A percentile compares a stretch with the other conserved stretches of the same genome.
These are phyloP conservation scores for Drosophila arawakana DNA, from an alignment of 1,140 invertebrate species.

Conservation along the genomic window DNA sequence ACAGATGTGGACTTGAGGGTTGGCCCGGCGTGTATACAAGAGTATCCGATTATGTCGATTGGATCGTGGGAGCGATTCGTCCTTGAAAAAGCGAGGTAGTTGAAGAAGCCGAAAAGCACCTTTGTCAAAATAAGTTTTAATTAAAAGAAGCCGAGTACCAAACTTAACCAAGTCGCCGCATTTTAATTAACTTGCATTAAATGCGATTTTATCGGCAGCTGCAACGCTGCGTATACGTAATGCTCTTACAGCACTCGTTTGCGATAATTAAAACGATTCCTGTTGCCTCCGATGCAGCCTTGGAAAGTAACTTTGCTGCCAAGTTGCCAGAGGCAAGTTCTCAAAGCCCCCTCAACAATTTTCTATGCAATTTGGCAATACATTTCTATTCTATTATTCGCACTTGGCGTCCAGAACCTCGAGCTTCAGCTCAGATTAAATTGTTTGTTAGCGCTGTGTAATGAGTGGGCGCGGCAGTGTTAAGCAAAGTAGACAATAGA, in stretches of 20 bases:
- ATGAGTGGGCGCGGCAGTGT: slow-evolving; percentile 36
- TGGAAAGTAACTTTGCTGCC: slow-evolving; percentile 53
- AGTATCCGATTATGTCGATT: slow-evolving; percentile 88
- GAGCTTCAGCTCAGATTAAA: slow-evolving; percentile 35
- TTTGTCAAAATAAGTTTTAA: slow-evolving; percentile 73
- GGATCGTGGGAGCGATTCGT: slow-evolving; percentile 88
- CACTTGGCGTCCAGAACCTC: slow-evolving; percentile 38
- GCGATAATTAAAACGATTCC: slow-evolving; percentile 76
- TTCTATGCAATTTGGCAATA: slow-evolving; percentile 82
- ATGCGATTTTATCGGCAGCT: slow-evolving; percentile 76
- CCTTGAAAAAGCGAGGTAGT: slow-evolving; percentile 34
- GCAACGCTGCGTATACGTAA: slow-evolving; percentile 72
- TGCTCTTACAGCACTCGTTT: slow-evolving; percentile 70
- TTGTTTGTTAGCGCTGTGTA: slow-evolving; percentile 59
- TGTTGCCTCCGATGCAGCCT: slow-evolving; percentile 23
- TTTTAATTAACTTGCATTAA: slow-evolving; percentile 78
- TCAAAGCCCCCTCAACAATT: slow-evolving; percentile 61
- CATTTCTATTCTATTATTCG: slow-evolving; percentile 80
- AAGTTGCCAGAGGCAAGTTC: slow-evolving; percentile 59
- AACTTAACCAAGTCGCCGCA: slow-evolving; percentile 47
- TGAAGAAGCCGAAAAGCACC: slow-evolving; percentile 16
- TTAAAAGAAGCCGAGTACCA: slow-evolving; percentile 50
- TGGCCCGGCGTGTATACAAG: slow-evolving; percentile 93
- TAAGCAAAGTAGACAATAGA: slow-evolving; percentile 64
- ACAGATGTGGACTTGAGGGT: slow-evolving; percentile 88